Conservation (phyloP, 2,797 vertebrate species). For the Melanotaenia boesemani region DNA sequence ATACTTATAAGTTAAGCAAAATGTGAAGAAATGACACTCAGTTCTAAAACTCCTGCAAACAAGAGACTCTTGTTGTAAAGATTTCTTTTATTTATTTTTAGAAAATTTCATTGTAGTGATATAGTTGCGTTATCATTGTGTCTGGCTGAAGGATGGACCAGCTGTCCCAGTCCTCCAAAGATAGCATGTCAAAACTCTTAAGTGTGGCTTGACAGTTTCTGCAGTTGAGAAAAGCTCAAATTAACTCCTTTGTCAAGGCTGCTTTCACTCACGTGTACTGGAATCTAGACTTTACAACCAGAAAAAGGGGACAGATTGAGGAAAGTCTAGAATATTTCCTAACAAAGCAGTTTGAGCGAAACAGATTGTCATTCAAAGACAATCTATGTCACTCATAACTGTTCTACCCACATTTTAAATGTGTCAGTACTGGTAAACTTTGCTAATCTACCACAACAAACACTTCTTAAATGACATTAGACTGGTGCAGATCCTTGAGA, state of each 20-base stretch:
- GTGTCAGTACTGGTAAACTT: not conserved
- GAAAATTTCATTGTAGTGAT: too few species aligned
- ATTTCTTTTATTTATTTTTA: not conserved
- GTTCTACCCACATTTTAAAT: not conserved
- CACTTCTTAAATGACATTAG: not conserved
- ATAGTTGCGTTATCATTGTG: too few species aligned
- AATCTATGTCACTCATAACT: too few species aligned
- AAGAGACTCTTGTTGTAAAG: not conserved
- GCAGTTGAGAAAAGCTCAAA: too few species aligned
- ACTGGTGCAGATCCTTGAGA: not conserved
- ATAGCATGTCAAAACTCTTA: too few species aligned
- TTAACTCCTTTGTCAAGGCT: too few species aligned
- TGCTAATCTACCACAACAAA: not conserved
- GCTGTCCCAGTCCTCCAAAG: too few species aligned
- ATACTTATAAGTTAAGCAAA: not conserved
- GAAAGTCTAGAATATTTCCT: too few species aligned
- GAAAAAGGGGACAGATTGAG: too few species aligned
- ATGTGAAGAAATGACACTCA: not conserved
- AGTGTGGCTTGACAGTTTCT: too few species aligned
- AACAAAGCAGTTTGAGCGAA: not conserved
- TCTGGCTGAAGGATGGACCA: not conserved
- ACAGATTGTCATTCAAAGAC: not conserved
- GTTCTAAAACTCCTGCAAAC: not conserved
- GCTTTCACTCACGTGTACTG: too few species aligned
- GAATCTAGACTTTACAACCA: too few species aligned